Evolutionary conservation across 2,888 invertebrate species (phyloP), one percentile per base, ranked within the genome.

Genomic region (Onchidella celtica): DNA sequence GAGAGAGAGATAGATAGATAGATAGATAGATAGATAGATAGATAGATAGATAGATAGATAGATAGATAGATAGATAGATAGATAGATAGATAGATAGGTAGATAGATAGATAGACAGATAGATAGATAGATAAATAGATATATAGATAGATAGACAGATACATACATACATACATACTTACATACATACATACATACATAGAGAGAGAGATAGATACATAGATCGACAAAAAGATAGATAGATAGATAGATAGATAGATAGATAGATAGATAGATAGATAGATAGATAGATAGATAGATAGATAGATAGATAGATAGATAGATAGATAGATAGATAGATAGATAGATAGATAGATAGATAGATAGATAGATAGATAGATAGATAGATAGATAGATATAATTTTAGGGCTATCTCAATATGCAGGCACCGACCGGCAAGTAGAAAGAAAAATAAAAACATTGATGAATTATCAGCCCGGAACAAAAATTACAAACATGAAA

Each of bases 21-120:
- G 17, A 21, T 40, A 70, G 6, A 61, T 29, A 63, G 57, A 74
- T 63, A 74, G 29, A 36, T 57, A 74, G 57, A 66, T 66, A 68
- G 40, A 55, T 63, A 77, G 55, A 32, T 32, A 32, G 55, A 32
- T 57, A 55, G 55, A 57, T 27, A 32, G 32, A 55, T 34, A 66
- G 47, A 17, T 47, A 17, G 17, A 17, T 17, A 47, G 9, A 47
- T 47, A 47, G 47, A 17, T 17, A 47, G 47, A 47, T 47, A 17
- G 47, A 17, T 17, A 47, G 17, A 11, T 47, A 47, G 2, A 47
- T 17, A 47, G 47, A 47, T 47, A 47, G 47, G 17, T 11, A 47
- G 6, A 6, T 47, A 47, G 47, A 17, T 11, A 6, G 47, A 47
- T 47, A 47, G 47, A 47, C 17, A 47, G 47, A 17, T 47, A 47